Conservation (phyloP, 2,888 invertebrate species). For the Anoplius nigerrimus region DNA sequence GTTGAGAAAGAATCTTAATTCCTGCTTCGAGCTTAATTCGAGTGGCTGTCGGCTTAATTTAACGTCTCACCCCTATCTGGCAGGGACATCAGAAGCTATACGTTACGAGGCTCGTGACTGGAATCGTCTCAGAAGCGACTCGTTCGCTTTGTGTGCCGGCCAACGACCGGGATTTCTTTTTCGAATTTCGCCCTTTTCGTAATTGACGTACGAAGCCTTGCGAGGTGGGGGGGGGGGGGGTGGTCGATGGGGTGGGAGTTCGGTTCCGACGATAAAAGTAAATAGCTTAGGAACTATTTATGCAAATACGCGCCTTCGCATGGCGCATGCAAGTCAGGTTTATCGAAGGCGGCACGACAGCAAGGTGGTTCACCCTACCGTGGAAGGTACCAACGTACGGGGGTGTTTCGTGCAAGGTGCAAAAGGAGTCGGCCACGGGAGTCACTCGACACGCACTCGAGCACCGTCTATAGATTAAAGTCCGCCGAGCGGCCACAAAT, state of each 20-base stretch:
- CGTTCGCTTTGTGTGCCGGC: conserved; percentile 15
- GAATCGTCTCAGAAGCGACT: neutral
- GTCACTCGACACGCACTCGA: neutral
- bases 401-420: conserved; percentile 39
- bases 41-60: no score
- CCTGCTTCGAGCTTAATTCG: no score
- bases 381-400: conserved; percentile 56
- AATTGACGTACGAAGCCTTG: conserved; percentile 3
- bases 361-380: conserved; percentile 60
- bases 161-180: conserved; percentile 21
- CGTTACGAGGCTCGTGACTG: neutral
- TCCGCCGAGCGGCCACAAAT: neutral
- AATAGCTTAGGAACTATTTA: conserved; percentile 46
- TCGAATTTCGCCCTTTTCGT: conserved; percentile 12
- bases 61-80: no score
- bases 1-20: no score
- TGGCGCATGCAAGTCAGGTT: conserved; percentile 43
- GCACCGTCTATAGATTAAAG: neutral
- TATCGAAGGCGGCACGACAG: conserved; percentile 39
- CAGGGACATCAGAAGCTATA: no score
- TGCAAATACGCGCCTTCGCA: conserved; percentile 44
- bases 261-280: conserved; percentile 42
- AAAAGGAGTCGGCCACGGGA: conserved; percentile 24
- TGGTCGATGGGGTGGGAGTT: conserved; percentile 14
- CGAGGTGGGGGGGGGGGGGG: no score